phyloP scores from a whole-genome alignment of 37 sponge, comb jelly and placozoan genomes.

The Geodia barretti region DNA sequence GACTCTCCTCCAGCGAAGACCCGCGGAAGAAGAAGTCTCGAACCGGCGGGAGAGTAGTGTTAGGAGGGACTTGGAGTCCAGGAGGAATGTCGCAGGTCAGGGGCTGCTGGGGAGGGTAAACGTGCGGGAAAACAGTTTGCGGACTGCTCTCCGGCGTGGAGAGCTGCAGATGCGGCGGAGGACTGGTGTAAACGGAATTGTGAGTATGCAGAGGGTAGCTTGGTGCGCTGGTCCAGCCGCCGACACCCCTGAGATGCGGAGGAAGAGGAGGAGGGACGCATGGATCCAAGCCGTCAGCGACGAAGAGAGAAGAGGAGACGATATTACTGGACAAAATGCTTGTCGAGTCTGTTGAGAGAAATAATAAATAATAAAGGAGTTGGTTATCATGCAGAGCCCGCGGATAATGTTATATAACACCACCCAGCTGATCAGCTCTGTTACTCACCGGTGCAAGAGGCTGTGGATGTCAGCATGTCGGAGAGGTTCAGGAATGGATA shows the following conservation, averaged over 20 bases:
- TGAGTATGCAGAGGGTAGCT: background rate
- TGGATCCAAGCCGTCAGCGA: background rate
- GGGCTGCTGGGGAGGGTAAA: background rate
- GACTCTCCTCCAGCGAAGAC: conserved; percentile 25
- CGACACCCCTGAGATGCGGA: too few relatives aligned
- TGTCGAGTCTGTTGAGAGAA: background rate
- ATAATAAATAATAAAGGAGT: too few relatives aligned
- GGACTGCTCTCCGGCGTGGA: background rate
- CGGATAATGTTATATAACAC: too few relatives aligned
- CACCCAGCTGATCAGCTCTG: too few relatives aligned
- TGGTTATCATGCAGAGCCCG: too few relatives aligned
- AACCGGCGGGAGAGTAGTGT: background rate
- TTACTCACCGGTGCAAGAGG: background rate
- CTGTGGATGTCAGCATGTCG: background rate
- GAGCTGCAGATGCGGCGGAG: background rate
- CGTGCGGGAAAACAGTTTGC: background rate
- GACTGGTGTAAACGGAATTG: background rate
- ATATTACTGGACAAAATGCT: background rate
- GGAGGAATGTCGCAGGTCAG: too few relatives aligned
- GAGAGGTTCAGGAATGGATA: background rate
- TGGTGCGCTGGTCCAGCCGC: background rate
- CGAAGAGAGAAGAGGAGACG: background rate
- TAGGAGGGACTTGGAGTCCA: background rate
- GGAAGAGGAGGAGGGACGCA: background rate
- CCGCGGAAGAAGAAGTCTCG: background rate